Evolutionary conservation across 2,797 vertebrate species (phyloP).

Genomic region (Melanotaenia nigrans): DNA sequence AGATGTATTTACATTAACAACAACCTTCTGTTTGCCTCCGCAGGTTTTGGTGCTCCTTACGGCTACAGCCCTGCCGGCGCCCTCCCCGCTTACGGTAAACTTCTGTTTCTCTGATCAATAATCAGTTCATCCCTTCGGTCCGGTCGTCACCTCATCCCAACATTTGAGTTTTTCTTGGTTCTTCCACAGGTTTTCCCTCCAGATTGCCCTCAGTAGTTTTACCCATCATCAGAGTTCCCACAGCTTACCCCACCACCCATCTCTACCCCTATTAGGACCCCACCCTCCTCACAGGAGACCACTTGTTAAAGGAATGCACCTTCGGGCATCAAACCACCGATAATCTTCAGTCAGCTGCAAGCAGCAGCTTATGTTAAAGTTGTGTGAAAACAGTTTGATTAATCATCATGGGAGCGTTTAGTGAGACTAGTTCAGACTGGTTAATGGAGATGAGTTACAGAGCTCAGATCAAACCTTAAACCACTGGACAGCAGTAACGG

Average conservation of each 20-base stretch:
- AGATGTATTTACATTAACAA: too few relatives aligned
- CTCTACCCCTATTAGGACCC: slow-evolving; percentile 64
- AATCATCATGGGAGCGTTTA: too few relatives aligned
- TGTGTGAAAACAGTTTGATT: too few relatives aligned
- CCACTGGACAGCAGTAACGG: too few relatives aligned
- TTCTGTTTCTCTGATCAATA: not conserved
- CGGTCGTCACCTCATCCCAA: slow-evolving; percentile 19
- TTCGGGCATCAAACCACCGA: too few relatives aligned
- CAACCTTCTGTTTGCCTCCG: not conserved
- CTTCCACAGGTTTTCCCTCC: slow-evolving; percentile 70
- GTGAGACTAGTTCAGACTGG: too few relatives aligned
- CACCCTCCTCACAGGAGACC: slow-evolving; percentile 20
- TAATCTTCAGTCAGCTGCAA: too few relatives aligned
- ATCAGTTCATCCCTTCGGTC: not conserved
- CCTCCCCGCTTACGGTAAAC: slow-evolving; percentile 88
- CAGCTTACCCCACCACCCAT: slow-evolving; percentile 62
- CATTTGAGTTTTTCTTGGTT: slow-evolving; percentile 54
- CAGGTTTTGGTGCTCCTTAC: slow-evolving; percentile 90
- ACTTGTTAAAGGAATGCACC: slow-evolving; percentile 22
- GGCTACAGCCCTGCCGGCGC: slow-evolving; percentile 88
- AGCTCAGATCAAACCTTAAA: too few relatives aligned
- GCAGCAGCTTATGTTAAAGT: too few relatives aligned
- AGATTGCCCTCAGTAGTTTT: slow-evolving; percentile 72
- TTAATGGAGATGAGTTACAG: too few relatives aligned
- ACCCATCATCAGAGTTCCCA: slow-evolving; percentile 67